Conservation (phyloP, 1,140 invertebrate genomes). For the Aphelinus atriplicis region DNA sequence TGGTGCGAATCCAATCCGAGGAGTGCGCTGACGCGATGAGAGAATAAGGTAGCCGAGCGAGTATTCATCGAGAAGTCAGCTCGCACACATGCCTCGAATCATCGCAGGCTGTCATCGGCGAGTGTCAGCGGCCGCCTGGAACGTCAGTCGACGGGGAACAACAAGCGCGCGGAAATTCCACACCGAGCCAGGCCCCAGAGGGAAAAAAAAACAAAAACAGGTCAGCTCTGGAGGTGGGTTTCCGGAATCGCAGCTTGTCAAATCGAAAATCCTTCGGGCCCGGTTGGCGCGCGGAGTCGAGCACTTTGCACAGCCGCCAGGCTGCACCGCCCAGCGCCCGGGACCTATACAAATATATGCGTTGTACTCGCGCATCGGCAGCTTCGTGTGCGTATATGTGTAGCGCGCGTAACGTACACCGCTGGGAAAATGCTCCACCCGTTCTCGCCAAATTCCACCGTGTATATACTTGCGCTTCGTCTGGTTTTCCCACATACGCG, state of each 20-base stretch:
- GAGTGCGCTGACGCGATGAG: too few species aligned
- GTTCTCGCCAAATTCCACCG: conserved; percentile 36
- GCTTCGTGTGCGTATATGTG: background rate
- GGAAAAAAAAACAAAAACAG: background rate
- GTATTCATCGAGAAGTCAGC: too few species aligned
- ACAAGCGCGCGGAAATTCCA: too few species aligned
- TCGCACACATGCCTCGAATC: too few species aligned
- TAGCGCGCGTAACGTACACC: conserved; percentile 47
- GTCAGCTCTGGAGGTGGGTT: conserved; percentile 21
- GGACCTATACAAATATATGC: conserved; percentile 23
- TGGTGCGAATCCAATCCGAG: too few species aligned
- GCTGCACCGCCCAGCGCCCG: background rate
- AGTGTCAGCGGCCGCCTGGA: too few species aligned
- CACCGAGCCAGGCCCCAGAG: too few species aligned
- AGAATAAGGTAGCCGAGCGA: too few species aligned
- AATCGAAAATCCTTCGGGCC: conserved; percentile 43
- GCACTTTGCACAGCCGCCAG: background rate
- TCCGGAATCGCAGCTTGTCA: conserved; percentile 46
- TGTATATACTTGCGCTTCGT: conserved; percentile 14
- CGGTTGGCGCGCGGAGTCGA: too few species aligned
- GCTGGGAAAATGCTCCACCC: conserved; percentile 48
- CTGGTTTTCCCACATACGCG: too few species aligned
- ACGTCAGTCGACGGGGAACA: too few species aligned
- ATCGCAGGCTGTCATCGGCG: too few species aligned
- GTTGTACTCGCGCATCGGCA: background rate